A percentile compares a stretch with the other conserved stretches of the same genome.
These are phyloP conservation scores for Zaprionus obscuricornis DNA, from an alignment of 2,888 invertebrate genomes.

Conservation along the genomic window DNA sequence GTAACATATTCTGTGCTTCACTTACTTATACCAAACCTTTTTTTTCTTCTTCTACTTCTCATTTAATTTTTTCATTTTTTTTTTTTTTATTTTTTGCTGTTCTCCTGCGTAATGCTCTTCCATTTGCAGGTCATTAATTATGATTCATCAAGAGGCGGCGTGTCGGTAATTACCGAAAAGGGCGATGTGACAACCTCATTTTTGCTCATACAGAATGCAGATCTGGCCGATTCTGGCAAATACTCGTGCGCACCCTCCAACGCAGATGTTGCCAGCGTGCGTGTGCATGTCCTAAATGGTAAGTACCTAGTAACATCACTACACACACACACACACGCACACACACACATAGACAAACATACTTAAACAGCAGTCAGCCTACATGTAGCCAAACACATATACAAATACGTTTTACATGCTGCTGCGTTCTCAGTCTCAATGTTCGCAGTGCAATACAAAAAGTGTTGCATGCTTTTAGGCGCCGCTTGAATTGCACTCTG, in stretches of 20 bases:
- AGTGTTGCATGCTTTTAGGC: slow-evolving; percentile 47
- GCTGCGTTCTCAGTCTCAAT: no score
- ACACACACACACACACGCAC: slow-evolving; percentile 21
- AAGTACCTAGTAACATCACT: slow-evolving; percentile 80
- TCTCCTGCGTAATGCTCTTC: slow-evolving; percentile 44
- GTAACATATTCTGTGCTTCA: slow-evolving; percentile 1
- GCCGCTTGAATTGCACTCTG: slow-evolving; percentile 6
- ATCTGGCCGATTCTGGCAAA: slow-evolving; percentile 90
- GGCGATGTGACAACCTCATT: slow-evolving; percentile 91
- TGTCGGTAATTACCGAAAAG: slow-evolving; percentile 91
- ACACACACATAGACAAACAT: slow-evolving; percentile 17
- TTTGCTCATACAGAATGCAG: slow-evolving; percentile 90
- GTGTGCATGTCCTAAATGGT: slow-evolving; percentile 93
- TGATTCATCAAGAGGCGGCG: slow-evolving; percentile 90
- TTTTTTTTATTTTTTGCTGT: slow-evolving; percentile 46
- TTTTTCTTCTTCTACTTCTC: slow-evolving; percentile 13
- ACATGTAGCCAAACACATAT: slow-evolving; percentile 20
- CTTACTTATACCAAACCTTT: slow-evolving; percentile 36
- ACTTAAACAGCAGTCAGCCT: slow-evolving; percentile 6
- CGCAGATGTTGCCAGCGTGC: slow-evolving; percentile 90
- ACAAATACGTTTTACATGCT: slow-evolving; percentile 4
- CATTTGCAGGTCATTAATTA: slow-evolving; percentile 89
- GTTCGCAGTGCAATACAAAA: slow-evolving; percentile 34
- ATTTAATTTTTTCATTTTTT: no score
- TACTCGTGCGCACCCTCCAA: slow-evolving; percentile 92